Evolutionary conservation across 2,888 invertebrate species (phyloP).

Genomic region (Cheilosia scutellata): DNA sequence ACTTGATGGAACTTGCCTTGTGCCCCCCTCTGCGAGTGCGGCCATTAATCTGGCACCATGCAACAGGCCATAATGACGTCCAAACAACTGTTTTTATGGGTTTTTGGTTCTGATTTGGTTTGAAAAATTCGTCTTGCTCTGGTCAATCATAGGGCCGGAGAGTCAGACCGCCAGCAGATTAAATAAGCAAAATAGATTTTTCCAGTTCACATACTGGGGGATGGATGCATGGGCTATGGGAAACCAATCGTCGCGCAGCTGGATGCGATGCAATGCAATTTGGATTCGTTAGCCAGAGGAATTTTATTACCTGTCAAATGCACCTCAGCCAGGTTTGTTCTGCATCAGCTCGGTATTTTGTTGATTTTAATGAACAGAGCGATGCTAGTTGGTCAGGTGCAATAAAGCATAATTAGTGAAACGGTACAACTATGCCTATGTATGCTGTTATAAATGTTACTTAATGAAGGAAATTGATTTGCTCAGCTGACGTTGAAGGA

Average conservation of each 20-base stretch:
- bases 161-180: slow-evolving; percentile 16
- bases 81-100: slow-evolving; percentile 67
- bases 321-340: slow-evolving; percentile 39
- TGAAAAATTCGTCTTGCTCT: slow-evolving; percentile 52
- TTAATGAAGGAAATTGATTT: slow-evolving; percentile 74
- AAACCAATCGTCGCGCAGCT: slow-evolving; percentile 69
- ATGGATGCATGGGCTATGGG: slow-evolving; percentile 25
- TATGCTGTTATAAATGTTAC: slow-evolving; percentile 51
- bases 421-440: slow-evolving; percentile 40
- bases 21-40: slow-evolving; percentile 61
- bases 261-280: slow-evolving; percentile 64
- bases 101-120: slow-evolving; percentile 49
- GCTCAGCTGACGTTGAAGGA: slow-evolving; percentile 32
- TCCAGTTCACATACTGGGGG: slow-evolving; percentile 45
- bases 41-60: slow-evolving; percentile 71
- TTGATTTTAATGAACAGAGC: slow-evolving; percentile 57
- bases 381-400: slow-evolving; percentile 67
- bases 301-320: slow-evolving; percentile 70
- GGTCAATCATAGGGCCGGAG: slow-evolving; percentile 45
- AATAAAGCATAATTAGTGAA: slow-evolving; percentile 72
- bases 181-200: slow-evolving; percentile 66
- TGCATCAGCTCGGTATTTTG: slow-evolving; percentile 27
- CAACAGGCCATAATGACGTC: slow-evolving; percentile 61
- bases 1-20: slow-evolving; percentile 5
- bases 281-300: slow-evolving; percentile 68